Evolutionary conservation across 2,113 vertebrate species (phyloP).

Genomic region (Myrmecophaga tridactyla): DNA sequence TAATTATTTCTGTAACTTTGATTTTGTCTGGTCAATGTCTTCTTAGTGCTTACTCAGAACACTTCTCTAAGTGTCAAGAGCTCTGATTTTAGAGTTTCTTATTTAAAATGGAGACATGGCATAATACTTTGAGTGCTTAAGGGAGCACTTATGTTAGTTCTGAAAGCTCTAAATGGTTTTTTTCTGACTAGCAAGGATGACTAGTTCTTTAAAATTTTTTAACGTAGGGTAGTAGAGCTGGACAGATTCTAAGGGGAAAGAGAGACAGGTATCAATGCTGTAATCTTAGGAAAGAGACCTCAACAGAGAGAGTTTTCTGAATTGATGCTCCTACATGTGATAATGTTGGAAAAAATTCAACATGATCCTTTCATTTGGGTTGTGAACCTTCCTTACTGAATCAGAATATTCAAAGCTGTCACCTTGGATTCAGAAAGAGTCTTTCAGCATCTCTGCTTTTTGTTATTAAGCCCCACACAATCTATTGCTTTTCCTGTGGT

Average conservation of each 20-base stretch:
- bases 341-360: conserved; percentile 46
- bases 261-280: not conserved
- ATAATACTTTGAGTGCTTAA: conserved; percentile 15
- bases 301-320: not conserved
- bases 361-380: not conserved
- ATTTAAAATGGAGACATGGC: conserved; percentile 36
- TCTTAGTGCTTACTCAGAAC: conserved; percentile 19
- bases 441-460: not conserved
- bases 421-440: not conserved
- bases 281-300: conserved; percentile 26
- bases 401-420: conserved; percentile 3
- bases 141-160: conserved; percentile 10
- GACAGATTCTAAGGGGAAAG: not conserved
- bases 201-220: conserved; percentile 5
- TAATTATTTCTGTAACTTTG: conserved; percentile 52
- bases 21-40: not conserved
- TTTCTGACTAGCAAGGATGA: conserved; percentile 29
- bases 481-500: conserved; percentile 50
- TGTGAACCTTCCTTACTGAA: conserved; percentile 2
- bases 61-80: conserved; percentile 24
- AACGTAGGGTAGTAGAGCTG: conserved; percentile 40
- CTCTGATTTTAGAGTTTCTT: conserved; percentile 52
- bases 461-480: conserved; percentile 1
- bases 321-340: not conserved
- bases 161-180: conserved; percentile 31